Evolutionary conservation across 2,888 invertebrate genomes (phyloP).

Genomic region (Thecocarcelia acutangulata): DNA sequence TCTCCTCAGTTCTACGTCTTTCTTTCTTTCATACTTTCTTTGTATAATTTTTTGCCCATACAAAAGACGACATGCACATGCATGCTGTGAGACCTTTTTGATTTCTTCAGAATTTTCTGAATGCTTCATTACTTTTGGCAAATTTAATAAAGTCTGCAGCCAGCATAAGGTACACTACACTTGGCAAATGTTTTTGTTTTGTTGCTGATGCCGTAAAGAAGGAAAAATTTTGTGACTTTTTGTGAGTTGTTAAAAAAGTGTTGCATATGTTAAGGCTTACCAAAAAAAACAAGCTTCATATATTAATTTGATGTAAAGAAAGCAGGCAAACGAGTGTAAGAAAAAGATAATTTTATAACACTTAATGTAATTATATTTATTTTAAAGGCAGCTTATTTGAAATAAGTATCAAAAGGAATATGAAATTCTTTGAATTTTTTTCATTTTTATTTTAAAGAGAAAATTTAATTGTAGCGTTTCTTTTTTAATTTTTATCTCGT

Average conservation of each 20-base stretch:
- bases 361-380: neutral
- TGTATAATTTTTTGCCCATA: neutral
- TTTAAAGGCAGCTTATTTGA: neutral
- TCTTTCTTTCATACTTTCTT: neutral
- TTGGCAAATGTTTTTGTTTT: neutral
- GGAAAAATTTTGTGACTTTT: neutral
- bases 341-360: neutral
- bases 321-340: neutral
- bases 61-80: conserved; percentile 10
- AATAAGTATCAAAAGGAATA: neutral
- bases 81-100: conserved; percentile 1
- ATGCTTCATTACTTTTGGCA: conserved; percentile 53
- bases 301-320: neutral
- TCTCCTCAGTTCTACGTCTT: neutral
- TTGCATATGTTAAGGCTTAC: conserved; percentile 37
- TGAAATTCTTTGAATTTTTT: neutral
- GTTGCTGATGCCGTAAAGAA: neutral
- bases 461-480: too few relatives aligned
- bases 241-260: neutral
- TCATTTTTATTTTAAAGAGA: neutral
- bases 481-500: too few relatives aligned
- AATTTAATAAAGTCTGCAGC: conserved; percentile 46
- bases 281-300: conserved; percentile 9
- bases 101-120: neutral
- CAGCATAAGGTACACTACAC: conserved; percentile 26